Conservation (phyloP, 2,113 vertebrate species). For the Albula glossodonta region DNA sequence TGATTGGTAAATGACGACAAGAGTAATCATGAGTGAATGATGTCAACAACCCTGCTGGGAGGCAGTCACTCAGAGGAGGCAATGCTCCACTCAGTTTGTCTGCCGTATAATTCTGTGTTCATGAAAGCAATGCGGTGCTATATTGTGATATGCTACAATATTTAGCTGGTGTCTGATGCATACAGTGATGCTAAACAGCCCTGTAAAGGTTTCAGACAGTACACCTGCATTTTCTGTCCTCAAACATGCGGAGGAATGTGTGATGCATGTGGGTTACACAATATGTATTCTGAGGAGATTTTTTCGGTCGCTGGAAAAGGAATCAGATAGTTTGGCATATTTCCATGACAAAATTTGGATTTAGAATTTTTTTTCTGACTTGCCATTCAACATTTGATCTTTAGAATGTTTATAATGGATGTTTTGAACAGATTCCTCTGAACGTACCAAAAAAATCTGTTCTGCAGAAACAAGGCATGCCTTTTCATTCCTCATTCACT, state of each 20-base stretch:
- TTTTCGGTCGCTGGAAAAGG: conserved; percentile 11
- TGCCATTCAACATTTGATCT: neutral
- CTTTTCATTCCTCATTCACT: neutral
- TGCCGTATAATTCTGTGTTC: neutral
- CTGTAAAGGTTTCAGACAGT: neutral
- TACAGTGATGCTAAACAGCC: neutral
- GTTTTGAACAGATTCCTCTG: neutral
- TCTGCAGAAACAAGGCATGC: conserved; percentile 15
- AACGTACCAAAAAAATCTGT: conserved; percentile 27
- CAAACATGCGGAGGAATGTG: conserved; percentile 8
- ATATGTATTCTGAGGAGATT: conserved; percentile 4
- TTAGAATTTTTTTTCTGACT: neutral
- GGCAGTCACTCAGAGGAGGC: neutral
- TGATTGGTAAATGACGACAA: neutral
- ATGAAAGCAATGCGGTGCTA: neutral
- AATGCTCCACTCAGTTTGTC: no score
- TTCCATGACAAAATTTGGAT: neutral
- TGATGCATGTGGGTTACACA: conserved; percentile 19
- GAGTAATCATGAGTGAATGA: neutral
- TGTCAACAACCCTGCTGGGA: neutral
- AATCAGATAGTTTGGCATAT: neutral
- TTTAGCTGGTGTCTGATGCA: conserved; percentile 17
- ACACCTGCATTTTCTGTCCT: neutral
- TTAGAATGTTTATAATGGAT: neutral
- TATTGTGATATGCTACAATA: conserved; percentile 18